phyloP scores from a whole-genome alignment of 2,113 vertebrate species.

The Anser brachyrhynchus region DNA sequence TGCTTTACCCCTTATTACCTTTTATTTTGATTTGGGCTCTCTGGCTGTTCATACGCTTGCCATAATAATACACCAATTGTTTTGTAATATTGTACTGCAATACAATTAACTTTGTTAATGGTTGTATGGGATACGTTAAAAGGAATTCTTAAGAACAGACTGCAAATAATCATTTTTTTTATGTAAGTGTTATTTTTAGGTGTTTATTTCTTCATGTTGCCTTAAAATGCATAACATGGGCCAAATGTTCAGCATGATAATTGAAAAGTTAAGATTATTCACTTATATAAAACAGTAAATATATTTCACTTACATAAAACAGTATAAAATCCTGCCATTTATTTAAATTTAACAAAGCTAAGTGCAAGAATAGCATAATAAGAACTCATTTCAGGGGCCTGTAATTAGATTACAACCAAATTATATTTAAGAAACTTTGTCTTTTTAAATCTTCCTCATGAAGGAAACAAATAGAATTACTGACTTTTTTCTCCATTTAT shows the following conservation, averaged over 20 bases:
- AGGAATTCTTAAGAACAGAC: neutral
- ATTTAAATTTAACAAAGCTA: neutral
- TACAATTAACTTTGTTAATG: neutral
- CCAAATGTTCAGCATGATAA: neutral
- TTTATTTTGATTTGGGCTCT: neutral
- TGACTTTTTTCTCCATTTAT: neutral
- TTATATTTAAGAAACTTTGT: neutral
- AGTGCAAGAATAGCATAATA: neutral
- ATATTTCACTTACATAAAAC: neutral
- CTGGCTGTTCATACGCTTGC: neutral
- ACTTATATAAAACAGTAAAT: neutral
- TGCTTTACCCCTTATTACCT: neutral
- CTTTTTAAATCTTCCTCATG: neutral
- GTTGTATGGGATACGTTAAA: rapidly evolving
- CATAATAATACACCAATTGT: neutral
- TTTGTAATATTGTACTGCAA: neutral
- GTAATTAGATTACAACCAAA: neutral
- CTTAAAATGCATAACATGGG: neutral
- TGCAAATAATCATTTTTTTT: neutral
- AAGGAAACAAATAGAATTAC: neutral
- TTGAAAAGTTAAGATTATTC: neutral
- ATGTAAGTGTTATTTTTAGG: neutral
- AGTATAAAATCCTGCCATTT: neutral
- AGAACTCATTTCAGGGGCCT: neutral
- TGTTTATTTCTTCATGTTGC: neutral